Conservation (phyloP, 2,888 invertebrate genomes). For the Ceratothoa steindachneri region DNA sequence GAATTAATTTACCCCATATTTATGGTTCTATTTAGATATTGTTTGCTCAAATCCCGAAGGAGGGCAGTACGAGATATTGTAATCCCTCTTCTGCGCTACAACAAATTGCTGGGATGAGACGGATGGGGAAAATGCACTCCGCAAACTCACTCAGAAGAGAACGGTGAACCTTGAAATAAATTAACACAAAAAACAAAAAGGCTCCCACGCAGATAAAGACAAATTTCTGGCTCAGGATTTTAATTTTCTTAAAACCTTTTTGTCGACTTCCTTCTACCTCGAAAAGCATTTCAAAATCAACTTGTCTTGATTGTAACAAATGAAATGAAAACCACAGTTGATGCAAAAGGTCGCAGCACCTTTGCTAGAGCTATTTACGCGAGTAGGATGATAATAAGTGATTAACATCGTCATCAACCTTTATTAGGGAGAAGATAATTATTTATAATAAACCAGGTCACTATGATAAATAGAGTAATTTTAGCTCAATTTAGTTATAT, state of each 20-base stretch:
- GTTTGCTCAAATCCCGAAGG: constrained; percentile 11
- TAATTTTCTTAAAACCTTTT: background rate
- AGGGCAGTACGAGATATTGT: background rate
- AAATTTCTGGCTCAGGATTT: background rate
- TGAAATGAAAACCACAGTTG: background rate
- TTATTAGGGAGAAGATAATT: no score
- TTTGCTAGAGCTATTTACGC: no score
- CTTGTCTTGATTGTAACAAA: background rate
- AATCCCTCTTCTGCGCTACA: constrained; percentile 8
- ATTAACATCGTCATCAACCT: no score
- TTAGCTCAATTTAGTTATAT: no score
- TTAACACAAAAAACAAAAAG: background rate
- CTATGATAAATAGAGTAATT: no score
- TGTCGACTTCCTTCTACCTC: background rate
- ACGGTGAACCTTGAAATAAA: background rate
- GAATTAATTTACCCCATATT: constrained; percentile 8
- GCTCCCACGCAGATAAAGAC: background rate
- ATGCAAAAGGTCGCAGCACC: no score
- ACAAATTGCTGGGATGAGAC: background rate
- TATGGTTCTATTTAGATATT: constrained; percentile 8
- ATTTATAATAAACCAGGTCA: no score
- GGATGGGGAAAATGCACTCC: background rate
- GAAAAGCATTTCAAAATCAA: background rate
- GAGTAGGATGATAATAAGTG: no score
- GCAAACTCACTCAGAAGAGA: background rate